Base-by-base conservation (phyloP, 2,888 invertebrate species). In the Catocala nupta region DNA sequence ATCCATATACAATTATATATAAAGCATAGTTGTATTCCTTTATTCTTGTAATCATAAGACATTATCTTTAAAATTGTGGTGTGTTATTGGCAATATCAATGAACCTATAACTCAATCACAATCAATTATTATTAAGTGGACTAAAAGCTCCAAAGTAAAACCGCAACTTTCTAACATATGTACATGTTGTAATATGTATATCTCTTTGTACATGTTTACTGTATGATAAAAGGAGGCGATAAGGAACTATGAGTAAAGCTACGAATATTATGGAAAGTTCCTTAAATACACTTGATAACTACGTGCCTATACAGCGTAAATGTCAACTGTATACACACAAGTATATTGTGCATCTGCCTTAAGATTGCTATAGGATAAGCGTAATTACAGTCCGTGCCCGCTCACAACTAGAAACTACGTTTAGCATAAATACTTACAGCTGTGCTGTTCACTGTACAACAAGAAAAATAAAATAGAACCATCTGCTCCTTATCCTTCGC, bases 301-400 rank as follows among this genome's bases (percentile, higher is more conserved):
- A 54, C 54, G 54, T 58, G 57, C 48, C 42, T 54, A 54, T 43
- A 54, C 11, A 51, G n/a, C 58, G 12, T n/a, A 53, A 53, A 36
- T 58, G 45, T 58, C n/a, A 10, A 25, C 45, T 36, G 42, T 16
- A 45, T 33, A 57, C n/a, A 39, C 16, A 12, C 50, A 60, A 10
- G 42, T 42, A 44, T 50, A 55, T 45, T 39, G 42, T 48, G n/a
- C 48, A 55, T 48, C 51, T 48, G 44, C 50, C 44, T 53, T 53
- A 53, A 53, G 52, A 58, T 63, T 58, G 51, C 44, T 16, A 51
- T 47, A 47, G 45, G 55, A 63, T 63, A 59, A 59, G 45, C 51
- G 58, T 55, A 59, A 55, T 63, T 63, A 63, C 55, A 55, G 49
- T 55, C 55, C 63, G 58, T 59, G 58, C 42, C 58, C n/a, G 55